Conservation (phyloP, 1,140 invertebrate genomes). For the Rhizoglyphus robini region DNA sequence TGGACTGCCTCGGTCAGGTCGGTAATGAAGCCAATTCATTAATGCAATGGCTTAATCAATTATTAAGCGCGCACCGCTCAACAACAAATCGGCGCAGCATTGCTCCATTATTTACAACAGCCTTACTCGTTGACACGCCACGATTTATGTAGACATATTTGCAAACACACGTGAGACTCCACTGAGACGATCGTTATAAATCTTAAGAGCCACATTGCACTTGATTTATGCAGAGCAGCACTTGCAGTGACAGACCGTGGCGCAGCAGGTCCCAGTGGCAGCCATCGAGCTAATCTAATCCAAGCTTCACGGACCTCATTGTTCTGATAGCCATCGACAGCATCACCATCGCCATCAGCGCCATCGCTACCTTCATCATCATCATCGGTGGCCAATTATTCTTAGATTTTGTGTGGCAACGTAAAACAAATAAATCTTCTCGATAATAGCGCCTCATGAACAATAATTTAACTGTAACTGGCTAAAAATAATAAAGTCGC, state of each 20-base stretch:
- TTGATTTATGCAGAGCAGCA: slow-evolving; percentile 1
- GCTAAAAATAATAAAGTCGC: neutral
- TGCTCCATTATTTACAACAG: no score
- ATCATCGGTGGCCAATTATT: neutral
- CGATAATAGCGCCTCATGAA: neutral
- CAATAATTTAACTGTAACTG: neutral
- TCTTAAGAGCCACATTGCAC: no score
- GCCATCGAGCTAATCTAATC: neutral
- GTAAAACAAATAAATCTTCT: slow-evolving; percentile 6
- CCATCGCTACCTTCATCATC: neutral
- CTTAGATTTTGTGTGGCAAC: neutral
- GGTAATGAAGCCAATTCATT: no score
- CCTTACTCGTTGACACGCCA: no score
- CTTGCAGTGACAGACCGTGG: neutral
- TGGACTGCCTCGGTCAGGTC: no score
- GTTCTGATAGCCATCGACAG: neutral
- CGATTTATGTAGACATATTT: no score
- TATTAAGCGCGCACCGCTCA: no score
- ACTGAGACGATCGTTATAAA: no score
- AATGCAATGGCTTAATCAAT: no score
- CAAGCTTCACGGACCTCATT: neutral
- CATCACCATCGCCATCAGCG: neutral
- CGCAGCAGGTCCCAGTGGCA: neutral
- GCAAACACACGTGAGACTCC: no score
- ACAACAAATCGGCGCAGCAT: no score